Evolutionary conservation across 2,797 vertebrate species (phyloP).

Genomic region (Basileuterus tristriatus): DNA sequence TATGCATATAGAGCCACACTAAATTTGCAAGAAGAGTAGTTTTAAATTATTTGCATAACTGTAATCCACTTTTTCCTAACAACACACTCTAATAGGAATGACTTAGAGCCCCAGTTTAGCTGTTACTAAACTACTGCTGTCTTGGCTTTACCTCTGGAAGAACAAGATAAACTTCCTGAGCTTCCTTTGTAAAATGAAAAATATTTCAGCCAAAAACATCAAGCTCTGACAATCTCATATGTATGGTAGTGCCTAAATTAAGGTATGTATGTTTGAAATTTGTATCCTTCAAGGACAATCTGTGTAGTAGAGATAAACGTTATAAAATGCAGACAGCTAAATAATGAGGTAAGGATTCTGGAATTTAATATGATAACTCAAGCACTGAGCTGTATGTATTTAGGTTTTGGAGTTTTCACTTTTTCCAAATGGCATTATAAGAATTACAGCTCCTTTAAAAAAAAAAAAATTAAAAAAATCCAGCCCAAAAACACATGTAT

Average conservation of each 20-base stretch:
- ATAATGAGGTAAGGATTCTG: conserved; percentile 44
- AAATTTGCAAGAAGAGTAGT: not conserved
- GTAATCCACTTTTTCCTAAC: conserved; percentile 34
- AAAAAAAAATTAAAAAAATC: not conserved
- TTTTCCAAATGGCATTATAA: not conserved
- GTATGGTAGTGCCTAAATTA: conserved; percentile 2
- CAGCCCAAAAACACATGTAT: not conserved
- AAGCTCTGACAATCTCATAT: not conserved
- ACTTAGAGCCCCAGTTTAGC: not conserved
- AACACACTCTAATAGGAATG: not conserved
- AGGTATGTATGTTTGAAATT: conserved; percentile 37
- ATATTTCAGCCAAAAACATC: conserved; percentile 24
- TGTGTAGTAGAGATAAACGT: conserved; percentile 36
- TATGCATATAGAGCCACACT: not conserved
- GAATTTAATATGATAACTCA: conserved; percentile 34
- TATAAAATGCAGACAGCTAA: conserved; percentile 34
- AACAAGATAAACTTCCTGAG: conserved; percentile 40
- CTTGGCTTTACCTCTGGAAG: conserved; percentile 37
- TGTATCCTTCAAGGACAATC: conserved; percentile 47
- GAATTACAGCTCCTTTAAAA: not conserved
- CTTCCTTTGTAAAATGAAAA: conserved; percentile 17
- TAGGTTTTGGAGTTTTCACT: not conserved
- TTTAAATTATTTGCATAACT: conserved; percentile 8
- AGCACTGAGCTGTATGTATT: not conserved
- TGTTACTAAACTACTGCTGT: conserved; percentile 3